A percentile compares a stretch with the other conserved stretches of the same genome.
Evolutionary conservation across 2,113 vertebrate genomes (phyloP).

Genomic region (Nymphicus hollandicus): DNA sequence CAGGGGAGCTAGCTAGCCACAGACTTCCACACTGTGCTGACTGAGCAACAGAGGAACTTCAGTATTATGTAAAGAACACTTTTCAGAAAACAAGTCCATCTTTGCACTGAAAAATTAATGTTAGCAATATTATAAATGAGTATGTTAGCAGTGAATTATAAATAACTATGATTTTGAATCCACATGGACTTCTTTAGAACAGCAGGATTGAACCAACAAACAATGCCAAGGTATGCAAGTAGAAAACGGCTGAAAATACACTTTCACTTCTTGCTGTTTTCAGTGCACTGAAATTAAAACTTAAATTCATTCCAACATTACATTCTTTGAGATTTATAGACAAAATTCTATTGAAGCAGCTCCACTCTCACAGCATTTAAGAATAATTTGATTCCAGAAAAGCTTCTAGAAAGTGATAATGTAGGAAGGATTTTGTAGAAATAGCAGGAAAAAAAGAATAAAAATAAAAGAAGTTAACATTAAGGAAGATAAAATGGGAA

Average conservation of each 20-base stretch:
- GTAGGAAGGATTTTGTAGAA: not conserved
- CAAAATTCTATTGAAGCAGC: not conserved
- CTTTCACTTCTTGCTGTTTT: not conserved
- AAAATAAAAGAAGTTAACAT: not conserved
- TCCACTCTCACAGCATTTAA: not conserved
- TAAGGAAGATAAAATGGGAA: not conserved
- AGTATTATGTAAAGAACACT: not conserved
- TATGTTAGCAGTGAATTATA: not conserved
- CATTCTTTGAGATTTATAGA: not conserved
- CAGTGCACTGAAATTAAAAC: not conserved
- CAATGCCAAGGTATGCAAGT: not conserved
- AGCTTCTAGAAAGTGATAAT: not conserved
- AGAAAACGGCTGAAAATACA: not conserved
- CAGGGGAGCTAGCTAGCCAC: not conserved
- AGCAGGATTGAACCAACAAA: not conserved
- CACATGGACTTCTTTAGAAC: not conserved
- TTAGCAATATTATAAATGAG: not conserved
- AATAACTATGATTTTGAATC: not conserved
- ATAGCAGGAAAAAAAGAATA: not conserved
- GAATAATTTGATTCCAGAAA: not conserved
- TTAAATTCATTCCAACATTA: not conserved
- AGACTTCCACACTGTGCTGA: not conserved
- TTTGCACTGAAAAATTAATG: not conserved
- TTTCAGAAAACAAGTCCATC: not conserved
- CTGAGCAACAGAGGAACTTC: not conserved